phyloP scores from a whole-genome alignment of 2,888 invertebrate species.

The Octonoba sinensis region DNA sequence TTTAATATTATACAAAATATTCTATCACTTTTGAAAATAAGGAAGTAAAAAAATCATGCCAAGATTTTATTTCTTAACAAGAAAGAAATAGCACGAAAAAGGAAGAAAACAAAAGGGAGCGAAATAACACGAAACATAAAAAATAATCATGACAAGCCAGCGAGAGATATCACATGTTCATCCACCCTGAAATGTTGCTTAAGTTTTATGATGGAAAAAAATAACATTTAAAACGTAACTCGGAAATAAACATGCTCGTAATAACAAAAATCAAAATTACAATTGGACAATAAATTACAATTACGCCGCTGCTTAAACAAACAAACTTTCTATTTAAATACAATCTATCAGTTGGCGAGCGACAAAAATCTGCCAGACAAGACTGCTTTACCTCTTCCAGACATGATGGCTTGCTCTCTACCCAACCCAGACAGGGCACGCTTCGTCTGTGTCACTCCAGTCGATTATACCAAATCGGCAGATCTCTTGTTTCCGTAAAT shows the following conservation, averaged over 20 bases:
- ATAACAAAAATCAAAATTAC: slow-evolving; percentile 9
- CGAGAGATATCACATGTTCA: slow-evolving; percentile 53
- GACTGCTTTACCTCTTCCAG: slow-evolving; percentile 62
- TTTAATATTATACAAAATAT: too few species aligned
- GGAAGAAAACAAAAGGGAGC: neutral
- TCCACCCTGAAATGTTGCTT: slow-evolving; percentile 15
- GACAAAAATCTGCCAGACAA: slow-evolving; percentile 62
- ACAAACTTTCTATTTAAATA: slow-evolving; percentile 52
- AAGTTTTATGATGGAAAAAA: too few species aligned
- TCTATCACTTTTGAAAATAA: neutral
- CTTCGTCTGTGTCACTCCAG: slow-evolving; percentile 54
- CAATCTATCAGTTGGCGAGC: slow-evolving; percentile 39
- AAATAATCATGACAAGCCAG: slow-evolving; percentile 10
- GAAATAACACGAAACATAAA: neutral
- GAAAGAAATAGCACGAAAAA: neutral
- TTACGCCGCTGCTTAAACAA: slow-evolving; percentile 35
- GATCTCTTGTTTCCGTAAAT: slow-evolving; percentile 26
- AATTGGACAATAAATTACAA: slow-evolving; percentile 15
- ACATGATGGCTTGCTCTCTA: slow-evolving; percentile 60
- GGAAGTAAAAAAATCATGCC: neutral
- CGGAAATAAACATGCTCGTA: too few species aligned
- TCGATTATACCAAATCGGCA: slow-evolving; percentile 47
- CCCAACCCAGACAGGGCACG: slow-evolving; percentile 56
- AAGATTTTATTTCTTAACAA: neutral
- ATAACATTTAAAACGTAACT: too few species aligned